These are phyloP conservation scores for Drosophila nasuta DNA, from an alignment of 1,140 invertebrate species.

Conservation along the genomic window DNA sequence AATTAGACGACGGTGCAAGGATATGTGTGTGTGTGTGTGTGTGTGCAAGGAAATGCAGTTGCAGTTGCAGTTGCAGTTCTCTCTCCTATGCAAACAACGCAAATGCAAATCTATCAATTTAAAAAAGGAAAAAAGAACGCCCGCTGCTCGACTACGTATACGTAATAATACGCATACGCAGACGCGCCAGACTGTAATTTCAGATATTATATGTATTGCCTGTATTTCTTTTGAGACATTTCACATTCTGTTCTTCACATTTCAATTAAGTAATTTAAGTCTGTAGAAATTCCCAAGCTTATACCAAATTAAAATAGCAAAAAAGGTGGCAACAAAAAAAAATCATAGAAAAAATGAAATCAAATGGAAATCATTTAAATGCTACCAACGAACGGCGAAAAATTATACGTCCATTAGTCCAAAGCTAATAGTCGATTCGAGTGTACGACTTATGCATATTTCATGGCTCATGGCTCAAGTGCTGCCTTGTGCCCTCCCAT, in stretches of 20 bases:
- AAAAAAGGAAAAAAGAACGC: not conserved
- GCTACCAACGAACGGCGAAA: constrained; percentile 37
- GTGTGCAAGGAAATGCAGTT: constrained; percentile 47
- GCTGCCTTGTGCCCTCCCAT: not conserved
- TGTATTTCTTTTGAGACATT: constrained; percentile 4
- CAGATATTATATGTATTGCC: not conserved
- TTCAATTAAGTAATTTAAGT: constrained; percentile 80
- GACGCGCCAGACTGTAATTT: constrained; percentile 40
- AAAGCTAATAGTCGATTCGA: constrained; percentile 31
- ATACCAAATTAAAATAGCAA: not conserved
- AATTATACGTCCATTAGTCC: constrained; percentile 55
- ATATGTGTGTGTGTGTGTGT: constrained; percentile 7
- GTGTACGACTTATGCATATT: constrained; percentile 33
- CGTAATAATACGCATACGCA: constrained; percentile 72
- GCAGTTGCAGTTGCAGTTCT: not conserved
- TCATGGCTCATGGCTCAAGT: constrained; percentile 30
- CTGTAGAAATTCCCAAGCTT: constrained; percentile 74
- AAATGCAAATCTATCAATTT: constrained; percentile 73
- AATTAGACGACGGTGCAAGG: constrained; percentile 60
- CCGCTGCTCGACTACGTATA: constrained; percentile 36
- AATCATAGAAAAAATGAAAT: constrained; percentile 32
- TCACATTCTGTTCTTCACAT: constrained; percentile 35
- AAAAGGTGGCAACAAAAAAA: constrained; percentile 8
- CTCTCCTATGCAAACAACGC: constrained; percentile 48
- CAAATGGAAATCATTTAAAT: constrained; percentile 48